Base-by-base conservation (phyloP, 1,140 invertebrate genomes). In the Odontomachus brunneus region DNA sequence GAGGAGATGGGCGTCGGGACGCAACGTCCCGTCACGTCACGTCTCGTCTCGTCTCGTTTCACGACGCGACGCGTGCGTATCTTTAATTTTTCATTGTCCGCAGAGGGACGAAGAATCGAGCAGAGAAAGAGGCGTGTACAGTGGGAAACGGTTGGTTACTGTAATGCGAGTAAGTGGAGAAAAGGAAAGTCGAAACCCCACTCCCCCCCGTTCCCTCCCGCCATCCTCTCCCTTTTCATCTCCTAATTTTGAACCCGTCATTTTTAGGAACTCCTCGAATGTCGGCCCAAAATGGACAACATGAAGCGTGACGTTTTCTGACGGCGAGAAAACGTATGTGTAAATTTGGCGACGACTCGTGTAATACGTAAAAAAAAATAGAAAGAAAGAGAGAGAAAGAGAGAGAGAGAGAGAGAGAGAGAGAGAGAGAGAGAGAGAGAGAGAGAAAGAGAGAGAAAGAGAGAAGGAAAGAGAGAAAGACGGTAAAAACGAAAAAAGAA, bases 31-130 rank as follows among this genome's bases (percentile, higher is more conserved):
- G 29, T 2, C 29, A 5, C 5, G 29, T 3, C 29, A 5, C 29
- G 5, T 33, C 2, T 5, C 29, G 29, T 5, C 29, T 33, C 2
- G 29, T 33, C 29, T 33, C 17, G 57, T 57, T 86, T 78, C 67
- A n/a, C 26, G 81, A 60, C 12, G 44, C 73, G 87, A 69, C 38
- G 22, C 49, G 38, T 74, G 84, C 82, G 87, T 88, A 81, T 87
- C 71, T 80, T 44, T 87, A 87, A 87, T 88, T 88, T 82, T 87
- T 84, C 82, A 87, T 82, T 85, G 87, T 87, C 86, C 85, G 33
- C 59, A 76, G 62, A 53, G 51, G 85, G 82, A 87, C 83, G 55
- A 84, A 84, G 65, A 87, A 71, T 84, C 63, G 71, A 87, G 73
- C 66, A 84, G 83, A 78, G 63, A 69, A 55, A 78, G 63, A 88